Evolutionary conservation across 2,888 invertebrate genomes (phyloP).

Genomic region (Pocota personata): DNA sequence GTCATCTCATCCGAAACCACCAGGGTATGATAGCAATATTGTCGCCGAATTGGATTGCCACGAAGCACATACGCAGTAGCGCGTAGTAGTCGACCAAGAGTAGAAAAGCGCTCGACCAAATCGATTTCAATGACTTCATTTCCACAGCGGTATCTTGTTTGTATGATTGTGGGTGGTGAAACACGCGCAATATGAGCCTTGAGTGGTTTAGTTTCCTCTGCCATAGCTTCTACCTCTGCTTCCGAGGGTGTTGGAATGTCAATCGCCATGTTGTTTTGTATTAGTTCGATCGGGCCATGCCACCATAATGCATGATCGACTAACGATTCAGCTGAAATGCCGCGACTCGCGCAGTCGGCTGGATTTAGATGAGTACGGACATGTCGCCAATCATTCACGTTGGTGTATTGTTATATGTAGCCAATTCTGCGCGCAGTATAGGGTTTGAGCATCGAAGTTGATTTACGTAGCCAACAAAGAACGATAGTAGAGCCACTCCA

Average conservation of each 20-base stretch:
- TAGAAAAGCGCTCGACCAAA: slow-evolving; percentile 11
- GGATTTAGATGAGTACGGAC: not conserved
- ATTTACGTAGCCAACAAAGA: slow-evolving; percentile 18
- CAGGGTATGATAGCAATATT: slow-evolving; percentile 1
- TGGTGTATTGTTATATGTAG: slow-evolving; percentile 6
- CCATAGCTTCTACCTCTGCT: not conserved
- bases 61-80: slow-evolving; percentile 18
- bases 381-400: not conserved
- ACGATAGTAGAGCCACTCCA: slow-evolving; percentile 7
- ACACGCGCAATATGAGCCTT: slow-evolving; percentile 7
- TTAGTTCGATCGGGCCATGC: slow-evolving; percentile 10
- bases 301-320: not conserved
- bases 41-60: slow-evolving; percentile 5
- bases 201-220: not conserved
- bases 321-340: not conserved
- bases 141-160: not conserved
- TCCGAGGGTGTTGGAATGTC: not conserved
- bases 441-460: slow-evolving; percentile 6
- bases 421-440: slow-evolving; percentile 24
- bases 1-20: slow-evolving; percentile 11
- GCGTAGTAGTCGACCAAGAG: slow-evolving; percentile 5
- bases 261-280: not conserved
- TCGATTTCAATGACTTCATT: slow-evolving; percentile 7
- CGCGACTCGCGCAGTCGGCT: not conserved
- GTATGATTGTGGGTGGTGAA: not conserved